phyloP scores from a whole-genome alignment of 2,888 invertebrate genomes.

The Eristalinus sepulchralis region DNA sequence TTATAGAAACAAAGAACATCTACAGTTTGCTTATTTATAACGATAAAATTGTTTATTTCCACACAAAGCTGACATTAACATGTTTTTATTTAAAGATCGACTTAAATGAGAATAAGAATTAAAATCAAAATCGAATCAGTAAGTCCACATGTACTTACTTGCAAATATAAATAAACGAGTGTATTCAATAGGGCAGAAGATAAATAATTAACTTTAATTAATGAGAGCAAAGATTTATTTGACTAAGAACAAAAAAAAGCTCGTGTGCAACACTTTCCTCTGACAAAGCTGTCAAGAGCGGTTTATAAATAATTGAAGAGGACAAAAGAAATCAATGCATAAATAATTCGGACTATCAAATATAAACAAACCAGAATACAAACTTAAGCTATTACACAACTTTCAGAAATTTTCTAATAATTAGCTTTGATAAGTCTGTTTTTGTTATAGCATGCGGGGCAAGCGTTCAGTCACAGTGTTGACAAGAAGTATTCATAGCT shows the following conservation, averaged over 20 bases:
- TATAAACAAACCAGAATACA: background rate
- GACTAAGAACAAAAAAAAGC: background rate
- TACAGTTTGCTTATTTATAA: background rate
- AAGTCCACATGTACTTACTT: too few relatives aligned
- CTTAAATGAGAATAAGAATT: too few relatives aligned
- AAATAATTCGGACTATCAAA: constrained; percentile 20
- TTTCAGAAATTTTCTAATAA: constrained; percentile 19
- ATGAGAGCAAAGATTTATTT: background rate
- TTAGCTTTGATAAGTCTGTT: constrained; percentile 25
- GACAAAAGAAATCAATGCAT: background rate
- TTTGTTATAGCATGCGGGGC: constrained; percentile 4
- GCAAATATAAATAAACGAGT: too few relatives aligned
- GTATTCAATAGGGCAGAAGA: background rate
- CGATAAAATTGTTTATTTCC: too few relatives aligned
- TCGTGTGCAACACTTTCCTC: background rate
- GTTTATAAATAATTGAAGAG: background rate
- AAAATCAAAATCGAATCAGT: too few relatives aligned
- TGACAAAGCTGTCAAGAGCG: background rate
- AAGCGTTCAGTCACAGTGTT: background rate
- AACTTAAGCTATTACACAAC: constrained; percentile 27
- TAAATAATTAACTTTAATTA: background rate
- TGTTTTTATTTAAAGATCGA: background rate
- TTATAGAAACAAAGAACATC: background rate
- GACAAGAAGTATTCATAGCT: constrained; percentile 2
- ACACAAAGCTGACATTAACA: background rate